Conservation (phyloP, 2,113 vertebrate genomes). For the Prunella fulvescens region DNA sequence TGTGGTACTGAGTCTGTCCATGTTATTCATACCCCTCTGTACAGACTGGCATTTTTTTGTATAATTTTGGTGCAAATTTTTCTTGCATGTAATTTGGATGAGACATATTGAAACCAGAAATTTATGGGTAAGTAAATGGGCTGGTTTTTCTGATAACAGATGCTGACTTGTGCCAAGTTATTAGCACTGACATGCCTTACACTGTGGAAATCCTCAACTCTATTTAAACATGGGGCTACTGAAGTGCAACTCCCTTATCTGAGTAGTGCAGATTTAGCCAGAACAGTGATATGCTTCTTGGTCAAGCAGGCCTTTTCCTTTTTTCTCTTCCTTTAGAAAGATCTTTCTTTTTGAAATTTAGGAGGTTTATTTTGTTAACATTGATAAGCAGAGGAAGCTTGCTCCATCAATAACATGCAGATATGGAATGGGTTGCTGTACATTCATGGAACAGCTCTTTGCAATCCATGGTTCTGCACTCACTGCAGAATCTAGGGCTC, state of each 20-base stretch:
- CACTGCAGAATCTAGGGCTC: not conserved
- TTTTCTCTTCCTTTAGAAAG: not conserved
- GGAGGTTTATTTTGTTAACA: not conserved
- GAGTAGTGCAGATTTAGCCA: constrained; percentile 4
- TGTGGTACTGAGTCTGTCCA: not conserved
- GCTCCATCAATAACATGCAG: accelerated
- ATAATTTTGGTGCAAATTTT: not conserved
- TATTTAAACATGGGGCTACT: not conserved
- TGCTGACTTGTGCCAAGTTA: not conserved
- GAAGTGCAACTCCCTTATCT: constrained; percentile 24
- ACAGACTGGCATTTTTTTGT: not conserved
- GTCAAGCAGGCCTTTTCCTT: not conserved
- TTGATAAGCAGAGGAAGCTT: not conserved
- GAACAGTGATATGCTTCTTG: not conserved
- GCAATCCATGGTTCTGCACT: not conserved
- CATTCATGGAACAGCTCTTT: accelerated
- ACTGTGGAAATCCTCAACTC: not conserved
- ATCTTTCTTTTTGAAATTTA: not conserved
- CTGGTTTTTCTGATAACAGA: not conserved
- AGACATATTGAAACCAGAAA: not conserved
- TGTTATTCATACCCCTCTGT: not conserved
- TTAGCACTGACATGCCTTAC: not conserved
- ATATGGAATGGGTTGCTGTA: accelerated
- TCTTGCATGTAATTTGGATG: not conserved
- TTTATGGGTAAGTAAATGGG: not conserved